A percentile compares a stretch with the other conserved stretches of the same genome.
phyloP scores from a whole-genome alignment of 2,113 vertebrate genomes.

The Eurystomus gularis region DNA sequence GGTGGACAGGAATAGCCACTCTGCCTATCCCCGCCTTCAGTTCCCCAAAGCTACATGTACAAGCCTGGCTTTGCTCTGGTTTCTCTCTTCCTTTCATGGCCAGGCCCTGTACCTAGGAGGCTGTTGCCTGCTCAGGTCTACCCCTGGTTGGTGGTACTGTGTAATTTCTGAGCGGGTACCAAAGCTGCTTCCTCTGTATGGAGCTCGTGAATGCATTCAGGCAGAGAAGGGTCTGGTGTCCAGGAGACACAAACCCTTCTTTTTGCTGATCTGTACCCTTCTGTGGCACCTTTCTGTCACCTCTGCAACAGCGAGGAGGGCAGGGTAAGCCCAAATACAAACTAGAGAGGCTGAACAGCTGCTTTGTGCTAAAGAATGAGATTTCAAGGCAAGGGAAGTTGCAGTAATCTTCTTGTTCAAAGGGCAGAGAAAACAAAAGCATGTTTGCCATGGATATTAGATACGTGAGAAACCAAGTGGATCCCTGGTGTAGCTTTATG shows the following conservation, averaged over 20 bases:
- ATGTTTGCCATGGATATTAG: neutral
- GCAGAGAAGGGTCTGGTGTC: neutral
- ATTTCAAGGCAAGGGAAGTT: neutral
- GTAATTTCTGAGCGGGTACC: neutral
- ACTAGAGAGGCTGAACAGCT: neutral
- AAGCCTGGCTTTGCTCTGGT: neutral
- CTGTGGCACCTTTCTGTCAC: neutral
- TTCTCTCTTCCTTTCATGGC: neutral
- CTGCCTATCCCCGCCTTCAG: neutral
- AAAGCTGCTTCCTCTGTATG: accelerated
- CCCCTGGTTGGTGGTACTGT: neutral
- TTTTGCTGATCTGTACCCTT: neutral
- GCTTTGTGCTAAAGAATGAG: neutral
- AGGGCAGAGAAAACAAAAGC: neutral
- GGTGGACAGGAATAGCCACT: accelerated
- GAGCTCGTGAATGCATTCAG: neutral
- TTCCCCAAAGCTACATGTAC: neutral
- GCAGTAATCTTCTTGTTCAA: neutral
- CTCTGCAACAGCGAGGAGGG: neutral
- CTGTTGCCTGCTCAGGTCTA: neutral
- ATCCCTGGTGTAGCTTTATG: neutral
- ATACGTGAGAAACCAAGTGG: neutral
- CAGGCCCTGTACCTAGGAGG: neutral
- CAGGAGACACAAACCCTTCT: neutral
- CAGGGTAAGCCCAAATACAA: neutral